A percentile compares a stretch with the other conserved stretches of the same genome.
Conservation (phyloP, 2,888 invertebrate species). For the Cyrtodaria siliqua region DNA sequence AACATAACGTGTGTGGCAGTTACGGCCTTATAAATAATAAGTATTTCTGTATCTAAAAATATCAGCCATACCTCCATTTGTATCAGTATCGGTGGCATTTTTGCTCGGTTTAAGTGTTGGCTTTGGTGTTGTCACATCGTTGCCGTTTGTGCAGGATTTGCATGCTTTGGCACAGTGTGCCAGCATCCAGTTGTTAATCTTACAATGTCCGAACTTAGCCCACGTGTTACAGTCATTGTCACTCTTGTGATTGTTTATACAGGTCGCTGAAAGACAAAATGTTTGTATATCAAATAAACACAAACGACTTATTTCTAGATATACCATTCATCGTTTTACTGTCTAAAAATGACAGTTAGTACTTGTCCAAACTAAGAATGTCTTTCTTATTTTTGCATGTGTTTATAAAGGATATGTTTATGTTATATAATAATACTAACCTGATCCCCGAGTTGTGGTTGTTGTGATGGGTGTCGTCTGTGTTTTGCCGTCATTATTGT, state of each 20-base stretch:
- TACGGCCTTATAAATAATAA: too few species aligned
- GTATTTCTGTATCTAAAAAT: too few species aligned
- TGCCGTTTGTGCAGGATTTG: conserved; percentile 29
- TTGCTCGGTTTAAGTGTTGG: conserved; percentile 22
- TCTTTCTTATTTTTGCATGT: too few species aligned
- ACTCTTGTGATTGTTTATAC: conserved; percentile 63
- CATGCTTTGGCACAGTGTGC: conserved; percentile 64
- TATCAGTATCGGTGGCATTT: not conserved
- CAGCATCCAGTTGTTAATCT: conserved; percentile 70
- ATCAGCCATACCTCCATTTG: not conserved
- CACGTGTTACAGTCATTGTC: conserved; percentile 69
- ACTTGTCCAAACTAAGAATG: too few species aligned
- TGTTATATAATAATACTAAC: too few species aligned
- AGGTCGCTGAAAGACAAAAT: not conserved
- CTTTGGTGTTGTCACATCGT: conserved; percentile 16
- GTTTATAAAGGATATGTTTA: too few species aligned
- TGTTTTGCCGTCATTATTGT: not conserved
- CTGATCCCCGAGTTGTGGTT: not conserved
- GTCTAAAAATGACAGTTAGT: too few species aligned
- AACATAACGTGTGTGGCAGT: too few species aligned
- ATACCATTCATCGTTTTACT: too few species aligned
- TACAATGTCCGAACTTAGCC: conserved; percentile 73
- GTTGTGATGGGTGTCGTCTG: conserved; percentile 4
- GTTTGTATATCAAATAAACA: too few species aligned
- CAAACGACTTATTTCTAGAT: too few species aligned